Conservation (phyloP, 2,113 vertebrate species). For the Siniperca knerii region DNA sequence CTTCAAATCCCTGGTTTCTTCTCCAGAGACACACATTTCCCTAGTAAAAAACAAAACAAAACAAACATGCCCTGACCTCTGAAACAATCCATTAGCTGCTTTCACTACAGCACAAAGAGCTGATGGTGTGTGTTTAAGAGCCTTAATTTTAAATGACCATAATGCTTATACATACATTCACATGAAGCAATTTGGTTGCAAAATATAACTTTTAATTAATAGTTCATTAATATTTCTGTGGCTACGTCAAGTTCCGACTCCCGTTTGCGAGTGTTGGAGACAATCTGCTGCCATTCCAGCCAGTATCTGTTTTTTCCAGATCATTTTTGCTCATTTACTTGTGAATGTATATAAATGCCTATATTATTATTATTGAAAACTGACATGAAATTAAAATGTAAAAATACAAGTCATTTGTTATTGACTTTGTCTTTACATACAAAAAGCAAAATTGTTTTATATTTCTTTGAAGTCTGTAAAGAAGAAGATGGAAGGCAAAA, state of each 20-base stretch:
- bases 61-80: conserved; percentile 18
- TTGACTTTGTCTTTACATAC: neutral
- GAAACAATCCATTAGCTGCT: conserved; percentile 29
- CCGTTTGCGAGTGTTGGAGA: no score
- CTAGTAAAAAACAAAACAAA: neutral
- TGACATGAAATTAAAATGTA: neutral
- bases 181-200: neutral
- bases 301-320: no score
- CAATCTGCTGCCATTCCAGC: no score
- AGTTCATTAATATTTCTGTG: neutral
- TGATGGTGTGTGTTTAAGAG: neutral
- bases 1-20: conserved; percentile 22
- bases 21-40: neutral
- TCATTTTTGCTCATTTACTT: neutral
- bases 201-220: neutral
- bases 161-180: neutral
- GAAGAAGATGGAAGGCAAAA: neutral
- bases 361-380: neutral
- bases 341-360: neutral
- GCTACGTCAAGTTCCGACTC: neutral
- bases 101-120: neutral
- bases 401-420: neutral
- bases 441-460: neutral
- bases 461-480: neutral
- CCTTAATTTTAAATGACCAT: neutral